These are phyloP conservation scores for Xanthostigma xanthostigma DNA, from an alignment of 2,888 invertebrate species.

Conservation along the genomic window DNA sequence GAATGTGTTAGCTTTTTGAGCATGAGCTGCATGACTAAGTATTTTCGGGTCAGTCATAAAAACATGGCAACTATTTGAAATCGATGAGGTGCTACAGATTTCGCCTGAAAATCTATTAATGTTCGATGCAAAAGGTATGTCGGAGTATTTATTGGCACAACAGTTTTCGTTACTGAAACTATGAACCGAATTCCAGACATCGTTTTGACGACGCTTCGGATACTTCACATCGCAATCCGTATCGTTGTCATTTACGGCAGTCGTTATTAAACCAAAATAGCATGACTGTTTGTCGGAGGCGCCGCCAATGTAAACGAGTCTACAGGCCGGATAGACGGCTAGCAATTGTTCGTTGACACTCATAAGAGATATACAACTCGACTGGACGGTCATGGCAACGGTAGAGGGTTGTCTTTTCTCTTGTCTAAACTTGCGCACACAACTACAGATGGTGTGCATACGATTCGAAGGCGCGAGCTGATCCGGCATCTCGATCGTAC, in stretches of 20 bases:
- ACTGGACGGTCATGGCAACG: slow-evolving; percentile 71
- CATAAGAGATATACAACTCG: slow-evolving; percentile 63
- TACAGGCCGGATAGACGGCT: slow-evolving; percentile 74
- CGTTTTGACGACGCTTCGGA: no score
- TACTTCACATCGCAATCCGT: no score
- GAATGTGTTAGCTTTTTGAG: slow-evolving; percentile 66
- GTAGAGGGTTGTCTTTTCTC: slow-evolving; percentile 77
- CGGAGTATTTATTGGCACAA: no score
- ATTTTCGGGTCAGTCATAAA: slow-evolving; percentile 85
- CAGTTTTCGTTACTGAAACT: no score
- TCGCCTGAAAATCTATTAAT: no score
- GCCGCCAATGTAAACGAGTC: slow-evolving; percentile 79
- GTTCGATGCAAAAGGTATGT: no score
- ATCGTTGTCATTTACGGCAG: slow-evolving; percentile 41
- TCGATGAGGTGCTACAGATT: slow-evolving; percentile 16
- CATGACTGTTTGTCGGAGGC: slow-evolving; percentile 82
- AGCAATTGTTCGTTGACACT: slow-evolving; percentile 64
- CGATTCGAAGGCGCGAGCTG: slow-evolving; percentile 61
- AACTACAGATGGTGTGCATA: slow-evolving; percentile 64
- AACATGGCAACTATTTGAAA: slow-evolving; percentile 85
- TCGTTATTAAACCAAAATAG: slow-evolving; percentile 86
- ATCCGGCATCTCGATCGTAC: slow-evolving; percentile 90
- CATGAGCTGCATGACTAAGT: slow-evolving; percentile 58
- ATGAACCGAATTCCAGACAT: no score
- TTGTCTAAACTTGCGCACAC: slow-evolving; percentile 75